Evolutionary conservation across 2,113 vertebrate genomes (phyloP).

Genomic region (Hemibates koningsi): DNA sequence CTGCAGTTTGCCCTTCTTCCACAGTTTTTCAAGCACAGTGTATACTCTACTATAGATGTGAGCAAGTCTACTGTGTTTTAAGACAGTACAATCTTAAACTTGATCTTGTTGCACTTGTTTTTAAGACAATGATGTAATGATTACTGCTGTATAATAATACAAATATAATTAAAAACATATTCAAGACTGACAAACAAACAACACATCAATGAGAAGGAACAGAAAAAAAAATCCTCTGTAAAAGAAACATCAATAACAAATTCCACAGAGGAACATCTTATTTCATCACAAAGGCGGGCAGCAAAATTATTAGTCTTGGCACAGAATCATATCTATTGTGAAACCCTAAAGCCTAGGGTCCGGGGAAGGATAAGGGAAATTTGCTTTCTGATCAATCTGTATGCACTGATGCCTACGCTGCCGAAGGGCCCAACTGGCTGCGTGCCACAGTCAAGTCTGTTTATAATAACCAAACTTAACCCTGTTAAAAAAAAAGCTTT

Average conservation of each 20-base stretch:
- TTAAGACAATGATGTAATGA: neutral
- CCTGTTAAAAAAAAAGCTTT: constrained; percentile 38
- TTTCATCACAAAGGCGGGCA: constrained; percentile 8
- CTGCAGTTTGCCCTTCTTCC: neutral
- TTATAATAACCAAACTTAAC: constrained; percentile 48
- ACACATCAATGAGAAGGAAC: neutral
- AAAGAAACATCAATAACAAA: neutral
- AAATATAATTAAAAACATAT: neutral
- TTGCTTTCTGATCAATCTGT: constrained; percentile 33
- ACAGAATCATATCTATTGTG: constrained; percentile 43
- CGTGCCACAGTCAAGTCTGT: constrained; percentile 43
- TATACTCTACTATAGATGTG: neutral
- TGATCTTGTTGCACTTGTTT: neutral
- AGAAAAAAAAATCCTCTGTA: neutral
- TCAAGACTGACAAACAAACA: neutral
- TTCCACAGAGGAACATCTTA: constrained; percentile 16
- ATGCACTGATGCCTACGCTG: neutral
- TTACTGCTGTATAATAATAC: neutral
- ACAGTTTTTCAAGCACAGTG: neutral
- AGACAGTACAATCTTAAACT: neutral
- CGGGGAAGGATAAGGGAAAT: constrained; percentile 43
- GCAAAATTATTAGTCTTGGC: constrained; percentile 15
- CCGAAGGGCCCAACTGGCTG: neutral
- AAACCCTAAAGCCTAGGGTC: constrained; percentile 43
- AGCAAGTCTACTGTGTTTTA: neutral